Evolutionary conservation across 2,113 vertebrate genomes (phyloP).

Genomic region (Notothenia rossii): DNA sequence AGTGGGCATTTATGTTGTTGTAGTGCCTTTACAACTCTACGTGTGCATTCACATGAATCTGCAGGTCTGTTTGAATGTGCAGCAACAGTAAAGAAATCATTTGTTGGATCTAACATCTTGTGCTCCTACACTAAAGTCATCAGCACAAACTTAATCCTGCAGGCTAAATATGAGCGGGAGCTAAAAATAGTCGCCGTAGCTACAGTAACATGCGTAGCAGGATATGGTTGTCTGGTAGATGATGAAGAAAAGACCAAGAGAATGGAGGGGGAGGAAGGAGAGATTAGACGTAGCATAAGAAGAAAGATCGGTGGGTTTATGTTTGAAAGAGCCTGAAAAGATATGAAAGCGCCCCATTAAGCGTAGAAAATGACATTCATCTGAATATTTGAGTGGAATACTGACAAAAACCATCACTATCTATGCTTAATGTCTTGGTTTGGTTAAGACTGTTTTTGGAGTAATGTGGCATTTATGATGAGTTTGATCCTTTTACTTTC

Average conservation of each 20-base stretch:
- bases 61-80: not conserved
- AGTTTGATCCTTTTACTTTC: not conserved
- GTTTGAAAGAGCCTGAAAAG: conserved; percentile 6
- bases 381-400: not conserved
- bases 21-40: not conserved
- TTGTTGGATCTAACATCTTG: conserved; percentile 37
- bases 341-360: conserved; percentile 22
- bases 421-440: conserved; percentile 1
- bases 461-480: not conserved
- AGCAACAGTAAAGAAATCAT: not conserved
- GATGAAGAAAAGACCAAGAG: conserved; percentile 31
- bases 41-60: not conserved
- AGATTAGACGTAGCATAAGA: not conserved
- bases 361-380: not conserved
- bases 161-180: conserved; percentile 50
- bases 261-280: not conserved
- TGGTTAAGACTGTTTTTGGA: not conserved
- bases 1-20: not conserved
- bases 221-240: conserved; percentile 38
- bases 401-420: not conserved
- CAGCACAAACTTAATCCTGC: conserved; percentile 58
- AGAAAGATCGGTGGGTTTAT: conserved; percentile 5
- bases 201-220: conserved; percentile 25
- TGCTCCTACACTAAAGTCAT: conserved; percentile 51
- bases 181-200: conserved; percentile 70